Evolutionary conservation across 2,797 vertebrate genomes (phyloP).

Genomic region (Esox lucius): DNA sequence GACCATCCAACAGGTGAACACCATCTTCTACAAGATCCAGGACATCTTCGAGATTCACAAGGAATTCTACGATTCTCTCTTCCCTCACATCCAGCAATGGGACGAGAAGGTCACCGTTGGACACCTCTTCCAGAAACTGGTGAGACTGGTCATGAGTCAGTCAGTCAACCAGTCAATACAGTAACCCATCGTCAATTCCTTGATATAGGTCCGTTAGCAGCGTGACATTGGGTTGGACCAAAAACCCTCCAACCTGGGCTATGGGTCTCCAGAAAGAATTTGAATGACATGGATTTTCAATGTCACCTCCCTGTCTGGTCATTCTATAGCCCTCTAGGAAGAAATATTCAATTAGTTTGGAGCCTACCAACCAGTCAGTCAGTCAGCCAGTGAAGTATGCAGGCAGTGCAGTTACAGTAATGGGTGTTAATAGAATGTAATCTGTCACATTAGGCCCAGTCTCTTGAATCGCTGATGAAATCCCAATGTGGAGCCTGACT

Average conservation of each 20-base stretch:
- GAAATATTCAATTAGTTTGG: neutral
- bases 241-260: neutral
- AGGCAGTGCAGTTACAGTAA: neutral
- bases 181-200: neutral
- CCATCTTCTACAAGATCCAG: constrained; percentile 98
- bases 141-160: constrained; percentile 58
- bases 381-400: neutral
- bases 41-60: constrained; percentile 97
- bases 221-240: neutral
- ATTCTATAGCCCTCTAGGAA: neutral
- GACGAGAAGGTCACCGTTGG: constrained; percentile 95
- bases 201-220: neutral
- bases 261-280: neutral
- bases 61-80: constrained; percentile 92
- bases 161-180: neutral
- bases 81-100: constrained; percentile 94
- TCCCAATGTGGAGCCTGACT: neutral
- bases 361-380: neutral
- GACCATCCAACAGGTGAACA: constrained; percentile 93
- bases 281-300: neutral
- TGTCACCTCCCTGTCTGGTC: neutral
- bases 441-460: constrained; percentile 3
- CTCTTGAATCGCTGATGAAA: constrained; percentile 37
- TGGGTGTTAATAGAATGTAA: neutral
- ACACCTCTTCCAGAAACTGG: constrained; percentile 97